These are phyloP conservation scores for Arctia plantaginis DNA, from an alignment of 2,888 invertebrate genomes.

Conservation along the genomic window DNA sequence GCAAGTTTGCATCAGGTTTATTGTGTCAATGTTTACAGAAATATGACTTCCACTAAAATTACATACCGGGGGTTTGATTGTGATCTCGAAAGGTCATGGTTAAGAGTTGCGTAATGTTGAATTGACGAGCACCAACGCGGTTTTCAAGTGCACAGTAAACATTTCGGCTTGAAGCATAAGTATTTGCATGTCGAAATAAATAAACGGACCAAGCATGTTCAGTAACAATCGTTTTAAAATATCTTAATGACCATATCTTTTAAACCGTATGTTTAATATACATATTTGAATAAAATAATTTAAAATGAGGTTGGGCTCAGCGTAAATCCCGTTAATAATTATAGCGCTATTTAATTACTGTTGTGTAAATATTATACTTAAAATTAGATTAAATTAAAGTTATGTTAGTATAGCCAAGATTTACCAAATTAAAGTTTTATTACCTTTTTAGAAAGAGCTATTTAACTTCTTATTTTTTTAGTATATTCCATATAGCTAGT, in stretches of 20 bases:
- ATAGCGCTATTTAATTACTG: neutral
- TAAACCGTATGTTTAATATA: constrained; percentile 3
- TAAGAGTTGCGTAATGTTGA: constrained; percentile 55
- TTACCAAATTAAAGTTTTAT: too few relatives aligned
- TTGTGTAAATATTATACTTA: neutral
- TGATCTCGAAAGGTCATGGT: constrained; percentile 59
- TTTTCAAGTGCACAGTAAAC: constrained; percentile 70
- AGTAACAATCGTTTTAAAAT: neutral
- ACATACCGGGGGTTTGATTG: constrained; percentile 23
- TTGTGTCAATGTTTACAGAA: constrained; percentile 18
- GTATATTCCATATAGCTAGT: neutral
- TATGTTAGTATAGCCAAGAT: too few relatives aligned
- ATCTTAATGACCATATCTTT: neutral
- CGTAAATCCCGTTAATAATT: neutral
- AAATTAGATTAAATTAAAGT: neutral
- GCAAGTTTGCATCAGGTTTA: constrained; percentile 20
- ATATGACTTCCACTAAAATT: constrained; percentile 27
- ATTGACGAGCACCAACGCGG: constrained; percentile 54
- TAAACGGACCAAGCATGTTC: constrained; percentile 25
- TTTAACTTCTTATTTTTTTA: neutral
- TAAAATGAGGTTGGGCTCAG: neutral
- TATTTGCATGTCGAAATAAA: constrained; percentile 58
- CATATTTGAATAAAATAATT: neutral
- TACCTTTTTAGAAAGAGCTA: too few relatives aligned
- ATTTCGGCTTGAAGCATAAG: constrained; percentile 64